Base-by-base conservation (phyloP, 2,888 invertebrate genomes). In the Chydorus sphaericus region DNA sequence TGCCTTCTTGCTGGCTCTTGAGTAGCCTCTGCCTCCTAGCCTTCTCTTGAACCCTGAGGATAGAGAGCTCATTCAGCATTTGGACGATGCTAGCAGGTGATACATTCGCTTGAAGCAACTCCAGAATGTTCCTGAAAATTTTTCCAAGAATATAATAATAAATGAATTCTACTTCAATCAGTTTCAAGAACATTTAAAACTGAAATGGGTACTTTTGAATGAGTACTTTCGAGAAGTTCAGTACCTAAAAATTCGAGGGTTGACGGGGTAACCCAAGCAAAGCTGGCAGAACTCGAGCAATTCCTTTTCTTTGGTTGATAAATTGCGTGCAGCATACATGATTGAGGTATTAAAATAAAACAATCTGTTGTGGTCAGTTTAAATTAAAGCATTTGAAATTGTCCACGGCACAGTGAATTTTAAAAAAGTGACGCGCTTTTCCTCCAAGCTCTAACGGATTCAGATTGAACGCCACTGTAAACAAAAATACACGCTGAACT, bases 31-130 rank as follows among this genome's bases (percentile, higher is more conserved):
- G 28, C 38, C 37, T 37, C 28, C 38, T 53, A 5, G 28, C 28
- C 36, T 55, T 55, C 16, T 55, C 55, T 16, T 31, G 48, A 8
- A 31, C 48, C 6, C 55, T 31, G 4, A 48, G 20, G 48, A 36
- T 36, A 11, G 33, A 31, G 20, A 55, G 48, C 26, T 55, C 55
- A 18, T 30, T 26, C 5, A 55, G 33, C 55, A 55, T 55, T n/a
- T 49, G 55, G 10, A 36, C 37, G n/a, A 55, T 55, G 36, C 31
- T 48, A 10, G 33, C 48, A 23, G 55, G 55, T 10, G 55, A 55
- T 3, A 29, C 18, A 49, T 55, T 55, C 48, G 39, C 38, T 20
- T 55, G 30, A 18, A 49, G 48, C 3, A 55, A 26, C 11, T 49
- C 55, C n/a, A 55, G 23, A 5, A 55, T 31, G 5, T 36, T 36